phyloP scores from a whole-genome alignment of 2,888 invertebrate genomes.

The Melinopterus prodromus region DNA sequence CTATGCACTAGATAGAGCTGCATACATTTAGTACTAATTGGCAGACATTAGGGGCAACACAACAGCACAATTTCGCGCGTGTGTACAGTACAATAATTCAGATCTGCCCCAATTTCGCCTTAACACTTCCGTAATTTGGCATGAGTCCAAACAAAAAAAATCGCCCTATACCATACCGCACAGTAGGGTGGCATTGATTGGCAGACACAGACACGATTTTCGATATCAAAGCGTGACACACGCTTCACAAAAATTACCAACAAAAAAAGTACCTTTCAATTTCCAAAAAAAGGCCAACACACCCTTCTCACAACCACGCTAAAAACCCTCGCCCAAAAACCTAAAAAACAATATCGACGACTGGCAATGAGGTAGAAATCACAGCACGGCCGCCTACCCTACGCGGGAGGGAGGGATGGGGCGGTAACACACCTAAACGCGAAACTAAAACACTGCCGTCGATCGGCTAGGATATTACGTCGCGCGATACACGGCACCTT shows the following conservation, averaged over 20 bases:
- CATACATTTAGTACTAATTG: background rate
- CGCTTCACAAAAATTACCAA: slow-evolving; percentile 28
- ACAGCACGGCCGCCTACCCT: too few species aligned
- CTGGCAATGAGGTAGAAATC: background rate
- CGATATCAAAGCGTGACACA: slow-evolving; percentile 17
- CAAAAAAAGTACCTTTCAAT: background rate
- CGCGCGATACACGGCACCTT: too few species aligned
- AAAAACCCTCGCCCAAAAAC: background rate
- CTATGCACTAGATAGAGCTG: too few species aligned
- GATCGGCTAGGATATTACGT: background rate
- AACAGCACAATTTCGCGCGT: background rate
- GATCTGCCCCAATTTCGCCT: background rate
- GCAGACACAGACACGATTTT: background rate
- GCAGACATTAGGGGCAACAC: background rate
- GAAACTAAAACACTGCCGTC: background rate
- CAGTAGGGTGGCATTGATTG: background rate
- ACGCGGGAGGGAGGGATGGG: too few species aligned
- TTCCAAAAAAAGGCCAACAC: background rate
- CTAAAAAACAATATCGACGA: background rate
- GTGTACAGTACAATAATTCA: background rate
- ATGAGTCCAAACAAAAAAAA: background rate
- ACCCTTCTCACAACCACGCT: background rate
- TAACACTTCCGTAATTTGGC: background rate
- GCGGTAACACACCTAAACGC: background rate
- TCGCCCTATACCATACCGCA: background rate